These are phyloP conservation scores for Pyxicephalus adspersus DNA, from an alignment of 2,113 vertebrate genomes.

Conservation along the genomic window DNA sequence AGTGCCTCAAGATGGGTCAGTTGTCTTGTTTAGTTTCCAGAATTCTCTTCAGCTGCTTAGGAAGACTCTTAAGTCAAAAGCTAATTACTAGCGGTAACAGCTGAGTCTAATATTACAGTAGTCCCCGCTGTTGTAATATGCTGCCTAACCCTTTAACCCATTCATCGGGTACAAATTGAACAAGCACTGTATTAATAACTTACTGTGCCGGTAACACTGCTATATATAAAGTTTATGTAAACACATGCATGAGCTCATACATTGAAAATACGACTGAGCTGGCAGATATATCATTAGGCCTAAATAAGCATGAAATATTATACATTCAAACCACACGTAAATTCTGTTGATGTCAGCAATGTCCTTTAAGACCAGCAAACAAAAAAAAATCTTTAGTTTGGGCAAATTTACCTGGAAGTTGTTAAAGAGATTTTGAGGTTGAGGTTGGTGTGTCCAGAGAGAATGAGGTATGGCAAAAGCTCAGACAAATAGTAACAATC, in stretches of 20 bases:
- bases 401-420: too few relatives aligned
- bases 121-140: not conserved
- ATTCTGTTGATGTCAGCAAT: too few relatives aligned
- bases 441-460: too few relatives aligned
- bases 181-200: not conserved
- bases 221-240: slow-evolving; percentile 20
- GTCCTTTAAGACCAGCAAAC: too few relatives aligned
- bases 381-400: too few relatives aligned
- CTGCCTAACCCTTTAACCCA: slow-evolving; percentile 13
- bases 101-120: slow-evolving; percentile 32
- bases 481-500: too few relatives aligned
- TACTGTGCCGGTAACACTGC: not conserved
- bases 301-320: not conserved
- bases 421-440: too few relatives aligned
- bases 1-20: not conserved
- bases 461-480: too few relatives aligned
- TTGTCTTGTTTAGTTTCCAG: not conserved
- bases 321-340: not conserved
- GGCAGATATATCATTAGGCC: not conserved
- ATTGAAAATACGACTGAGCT: not conserved
- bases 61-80: slow-evolving; percentile 10
- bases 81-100: slow-evolving; percentile 19
- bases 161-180: slow-evolving; percentile 20
- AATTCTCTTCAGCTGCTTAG: not conserved
- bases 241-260: slow-evolving; percentile 2